A percentile compares a stretch with the other conserved stretches of the same genome.
Conservation (phyloP, 2,113 vertebrate genomes). For the Seriola aureovittata region DNA sequence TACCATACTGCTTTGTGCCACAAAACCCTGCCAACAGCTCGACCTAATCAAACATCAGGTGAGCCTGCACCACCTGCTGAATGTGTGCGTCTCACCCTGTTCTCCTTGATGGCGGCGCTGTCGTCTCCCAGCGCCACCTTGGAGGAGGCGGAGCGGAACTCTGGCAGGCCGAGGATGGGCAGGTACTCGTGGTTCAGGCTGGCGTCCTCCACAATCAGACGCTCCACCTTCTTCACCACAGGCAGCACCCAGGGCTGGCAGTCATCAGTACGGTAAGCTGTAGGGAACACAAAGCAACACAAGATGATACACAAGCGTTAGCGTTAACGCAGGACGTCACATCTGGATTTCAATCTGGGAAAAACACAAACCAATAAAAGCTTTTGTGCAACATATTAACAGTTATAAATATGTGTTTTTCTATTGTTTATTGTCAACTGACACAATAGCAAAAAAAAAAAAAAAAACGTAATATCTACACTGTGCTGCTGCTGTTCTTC, state of each 20-base stretch:
- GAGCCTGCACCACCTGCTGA: rapidly evolving
- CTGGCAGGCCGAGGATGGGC: conserved; percentile 93
- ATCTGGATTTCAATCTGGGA: neutral
- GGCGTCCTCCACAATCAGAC: conserved; percentile 87
- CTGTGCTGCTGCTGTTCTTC: no score
- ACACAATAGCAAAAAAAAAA: no score
- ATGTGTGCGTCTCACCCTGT: conserved; percentile 82
- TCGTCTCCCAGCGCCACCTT: conserved; percentile 91
- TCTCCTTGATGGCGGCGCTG: conserved; percentile 90
- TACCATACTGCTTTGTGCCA: no score
- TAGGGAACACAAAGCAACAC: neutral
- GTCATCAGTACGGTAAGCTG: conserved; percentile 97
- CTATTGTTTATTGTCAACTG: neutral
- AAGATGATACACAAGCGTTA: neutral
- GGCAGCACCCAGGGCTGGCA: conserved; percentile 96
- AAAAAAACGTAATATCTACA: no score
- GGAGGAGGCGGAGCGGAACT: conserved; percentile 91
- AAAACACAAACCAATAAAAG: neutral
- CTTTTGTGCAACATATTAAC: neutral
- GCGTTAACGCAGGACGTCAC: neutral
- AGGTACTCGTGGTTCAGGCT: conserved; percentile 96
- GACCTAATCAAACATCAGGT: neutral
- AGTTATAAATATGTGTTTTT: neutral
- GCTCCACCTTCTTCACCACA: conserved; percentile 96
- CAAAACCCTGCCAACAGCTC: no score